phyloP scores from a whole-genome alignment of 1,140 invertebrate genomes.

The Pinna nobilis region DNA sequence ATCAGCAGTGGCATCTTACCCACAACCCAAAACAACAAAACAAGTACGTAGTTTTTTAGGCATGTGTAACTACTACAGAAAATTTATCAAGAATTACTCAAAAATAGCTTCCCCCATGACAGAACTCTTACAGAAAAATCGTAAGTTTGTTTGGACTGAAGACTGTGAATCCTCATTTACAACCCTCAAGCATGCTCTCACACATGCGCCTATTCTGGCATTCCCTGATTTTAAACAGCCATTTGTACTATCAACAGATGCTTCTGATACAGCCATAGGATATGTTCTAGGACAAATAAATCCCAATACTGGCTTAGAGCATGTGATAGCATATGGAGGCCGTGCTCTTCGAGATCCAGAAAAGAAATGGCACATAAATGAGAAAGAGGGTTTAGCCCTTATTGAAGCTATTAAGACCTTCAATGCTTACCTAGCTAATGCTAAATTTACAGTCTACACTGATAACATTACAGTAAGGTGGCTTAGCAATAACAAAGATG shows the following conservation, averaged over 20 bases:
- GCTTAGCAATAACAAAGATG: too few species aligned
- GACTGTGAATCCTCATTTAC: slow-evolving; percentile 47
- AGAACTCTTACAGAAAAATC: slow-evolving; percentile 71
- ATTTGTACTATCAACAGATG: slow-evolving; percentile 10
- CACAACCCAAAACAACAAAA: slow-evolving; percentile 57
- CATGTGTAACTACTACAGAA: slow-evolving; percentile 71
- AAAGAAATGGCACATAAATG: slow-evolving; percentile 1
- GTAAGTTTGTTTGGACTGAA: slow-evolving; percentile 45
- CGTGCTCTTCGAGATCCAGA: neutral
- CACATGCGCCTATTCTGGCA: slow-evolving; percentile 44
- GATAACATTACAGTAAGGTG: too few species aligned
- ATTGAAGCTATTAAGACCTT: too few species aligned
- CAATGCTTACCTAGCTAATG: slow-evolving; percentile 18
- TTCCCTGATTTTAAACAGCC: neutral
- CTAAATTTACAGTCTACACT: too few species aligned
- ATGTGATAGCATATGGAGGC: slow-evolving; percentile 14
- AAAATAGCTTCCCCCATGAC: slow-evolving; percentile 67
- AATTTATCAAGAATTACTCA: slow-evolving; percentile 67
- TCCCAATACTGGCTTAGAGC: neutral
- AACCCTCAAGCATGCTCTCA: slow-evolving; percentile 45
- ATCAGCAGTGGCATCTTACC: too few species aligned
- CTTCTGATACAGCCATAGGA: slow-evolving; percentile 6
- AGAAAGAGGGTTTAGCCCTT: slow-evolving; percentile 20
- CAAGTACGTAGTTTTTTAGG: slow-evolving; percentile 75
- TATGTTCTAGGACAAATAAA: slow-evolving; percentile 3